These are phyloP conservation scores for Peromyscus nudipes DNA, from an alignment of 2,797 vertebrate genomes.

Conservation along the genomic window DNA sequence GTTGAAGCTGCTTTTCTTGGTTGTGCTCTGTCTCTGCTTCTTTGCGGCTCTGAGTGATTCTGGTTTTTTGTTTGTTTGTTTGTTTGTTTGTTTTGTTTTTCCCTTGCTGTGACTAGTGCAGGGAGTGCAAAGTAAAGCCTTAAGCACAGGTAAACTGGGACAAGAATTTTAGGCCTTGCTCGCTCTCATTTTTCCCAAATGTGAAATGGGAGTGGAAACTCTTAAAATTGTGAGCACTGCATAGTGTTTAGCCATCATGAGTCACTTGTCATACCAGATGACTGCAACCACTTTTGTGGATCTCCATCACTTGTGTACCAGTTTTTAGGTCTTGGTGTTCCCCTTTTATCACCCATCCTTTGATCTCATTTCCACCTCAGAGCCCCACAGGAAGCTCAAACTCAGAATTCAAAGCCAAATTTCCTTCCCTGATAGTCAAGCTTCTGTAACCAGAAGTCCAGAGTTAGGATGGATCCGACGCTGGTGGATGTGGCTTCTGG, in stretches of 20 bases:
- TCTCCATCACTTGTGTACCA: neutral
- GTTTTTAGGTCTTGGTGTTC: neutral
- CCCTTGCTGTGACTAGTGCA: neutral
- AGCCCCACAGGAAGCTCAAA: conserved; percentile 2
- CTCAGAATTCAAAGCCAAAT: conserved; percentile 18
- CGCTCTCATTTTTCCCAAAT: neutral
- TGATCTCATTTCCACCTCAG: neutral
- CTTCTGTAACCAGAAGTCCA: neutral
- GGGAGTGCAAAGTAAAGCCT: neutral
- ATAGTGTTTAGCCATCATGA: neutral
- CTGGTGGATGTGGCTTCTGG: neutral
- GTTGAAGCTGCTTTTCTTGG: neutral
- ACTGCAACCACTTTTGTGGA: neutral
- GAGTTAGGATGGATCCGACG: neutral
- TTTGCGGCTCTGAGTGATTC: neutral
- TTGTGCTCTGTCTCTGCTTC: neutral
- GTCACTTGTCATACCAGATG: neutral
- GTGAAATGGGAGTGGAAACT: neutral
- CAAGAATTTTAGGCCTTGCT: neutral
- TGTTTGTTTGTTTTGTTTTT: neutral
- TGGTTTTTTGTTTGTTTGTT: no score
- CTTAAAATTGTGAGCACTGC: neutral
- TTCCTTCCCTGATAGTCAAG: neutral
- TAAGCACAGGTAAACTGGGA: neutral
- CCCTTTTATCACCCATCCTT: neutral